Evolutionary conservation across 2,113 vertebrate species (phyloP).

Genomic region (Lasiurus cinereus): DNA sequence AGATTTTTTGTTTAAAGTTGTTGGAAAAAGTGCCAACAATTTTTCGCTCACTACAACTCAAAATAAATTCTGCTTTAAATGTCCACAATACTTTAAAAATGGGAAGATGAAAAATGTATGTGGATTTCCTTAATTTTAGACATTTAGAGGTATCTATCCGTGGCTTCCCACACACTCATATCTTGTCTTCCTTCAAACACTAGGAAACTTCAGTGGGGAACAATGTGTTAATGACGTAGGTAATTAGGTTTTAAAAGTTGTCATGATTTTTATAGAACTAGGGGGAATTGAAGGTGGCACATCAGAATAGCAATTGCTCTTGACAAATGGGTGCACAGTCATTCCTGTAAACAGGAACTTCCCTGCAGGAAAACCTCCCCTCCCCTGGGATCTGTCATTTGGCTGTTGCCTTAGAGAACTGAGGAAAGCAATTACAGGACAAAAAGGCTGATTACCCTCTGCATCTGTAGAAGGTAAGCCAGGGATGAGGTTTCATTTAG

Average conservation of each 20-base stretch:
- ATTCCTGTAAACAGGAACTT: constrained; percentile 75
- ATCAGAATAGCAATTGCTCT: constrained; percentile 58
- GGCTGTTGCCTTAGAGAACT: constrained; percentile 76
- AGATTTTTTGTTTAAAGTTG: neutral
- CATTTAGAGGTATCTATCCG: neutral
- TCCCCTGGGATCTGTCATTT: constrained; percentile 56
- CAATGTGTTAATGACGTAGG: constrained; percentile 57
- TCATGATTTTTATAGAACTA: constrained; percentile 36
- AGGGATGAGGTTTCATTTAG: constrained; percentile 24
- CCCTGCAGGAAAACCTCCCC: constrained; percentile 68
- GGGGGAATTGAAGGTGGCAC: constrained; percentile 55
- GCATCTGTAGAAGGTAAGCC: constrained; percentile 53
- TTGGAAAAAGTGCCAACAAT: neutral
- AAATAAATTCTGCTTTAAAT: neutral
- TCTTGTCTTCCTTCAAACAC: neutral
- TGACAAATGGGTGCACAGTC: constrained; percentile 65
- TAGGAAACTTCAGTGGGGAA: neutral
- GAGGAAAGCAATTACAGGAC: constrained; percentile 71
- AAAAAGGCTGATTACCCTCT: constrained; percentile 37
- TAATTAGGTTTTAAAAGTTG: constrained; percentile 55
- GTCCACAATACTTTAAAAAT: neutral
- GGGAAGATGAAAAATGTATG: neutral
- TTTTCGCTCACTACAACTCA: constrained; percentile 25
- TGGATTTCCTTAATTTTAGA: neutral
- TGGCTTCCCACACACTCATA: neutral